Evolutionary conservation across 2,113 vertebrate species (phyloP), one percentile per base, ranked within the genome.

Genomic region (Chloebia gouldiae): DNA sequence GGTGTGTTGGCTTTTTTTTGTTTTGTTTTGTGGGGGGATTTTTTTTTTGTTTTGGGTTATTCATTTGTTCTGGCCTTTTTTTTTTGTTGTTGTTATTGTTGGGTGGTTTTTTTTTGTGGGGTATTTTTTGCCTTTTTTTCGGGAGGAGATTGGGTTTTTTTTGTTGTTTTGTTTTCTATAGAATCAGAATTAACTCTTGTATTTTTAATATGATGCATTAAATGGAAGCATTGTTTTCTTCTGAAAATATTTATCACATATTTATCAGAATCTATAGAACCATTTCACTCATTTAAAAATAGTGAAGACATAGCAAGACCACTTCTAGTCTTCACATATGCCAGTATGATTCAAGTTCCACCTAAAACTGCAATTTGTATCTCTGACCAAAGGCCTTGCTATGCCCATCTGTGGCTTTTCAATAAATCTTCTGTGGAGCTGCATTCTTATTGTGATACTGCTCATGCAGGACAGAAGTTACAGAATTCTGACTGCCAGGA

Each of bases 71-170:
- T 19, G 20, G 4, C n/a, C n/a, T n/a, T 44, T 56, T 33, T 35
- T 6, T 9, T 39, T 25, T 7, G 11, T 8, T 16, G 4, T n/a
- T n/a, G n/a, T n/a, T n/a, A n/a, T n/a, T n/a, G n/a, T n/a, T n/a
- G n/a, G n/a, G n/a, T n/a, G n/a, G 0, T 21, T 50, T 30, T 4
- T 27, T 22, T n/a, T 7, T 19, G 16, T 28, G 13, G 3, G 13
- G 6, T 15, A 23, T 23, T 24, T 75, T 23, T 35, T 8, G 33
- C 9, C 39, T 39, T 11, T 11, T 6, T 21, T 56, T 56, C 25
- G 7, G 18, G 10, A 23, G 8, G 24, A 13, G 5, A 9, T 20
- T 20, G 25, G 12, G 39, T 39, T 13, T 44, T 37, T 18, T 56
- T 66, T 6, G 6, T 9, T 30, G 6, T 3, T 50, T 68, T 53